Percentiles rank a stretch among this genome's conserved stretches.
phyloP scores from a whole-genome alignment of 2,113 vertebrate species.

The Cinclus cinclus region DNA sequence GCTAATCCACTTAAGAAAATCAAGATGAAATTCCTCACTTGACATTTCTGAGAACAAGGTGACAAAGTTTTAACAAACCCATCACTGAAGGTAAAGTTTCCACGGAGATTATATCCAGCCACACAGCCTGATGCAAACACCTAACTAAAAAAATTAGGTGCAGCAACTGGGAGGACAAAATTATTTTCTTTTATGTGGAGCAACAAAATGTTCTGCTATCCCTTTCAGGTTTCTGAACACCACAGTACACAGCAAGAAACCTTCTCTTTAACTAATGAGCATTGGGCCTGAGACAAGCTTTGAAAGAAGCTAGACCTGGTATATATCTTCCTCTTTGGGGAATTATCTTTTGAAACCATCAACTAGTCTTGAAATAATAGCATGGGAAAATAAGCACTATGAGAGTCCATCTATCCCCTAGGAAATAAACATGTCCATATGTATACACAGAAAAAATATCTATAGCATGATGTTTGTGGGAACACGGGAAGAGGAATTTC shows the following conservation, averaged over 20 bases:
- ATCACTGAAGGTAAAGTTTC: neutral
- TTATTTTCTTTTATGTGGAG: neutral
- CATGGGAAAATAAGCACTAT: slow-evolving; percentile 34
- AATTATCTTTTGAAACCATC: neutral
- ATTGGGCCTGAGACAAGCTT: neutral
- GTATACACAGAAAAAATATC: slow-evolving; percentile 29
- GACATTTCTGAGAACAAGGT: slow-evolving; percentile 8
- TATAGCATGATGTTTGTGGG: slow-evolving; percentile 39
- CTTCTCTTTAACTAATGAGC: neutral
- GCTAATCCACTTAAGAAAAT: slow-evolving; percentile 53
- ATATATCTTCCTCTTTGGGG: neutral
- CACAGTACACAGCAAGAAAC: neutral
- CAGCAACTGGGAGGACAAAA: neutral
- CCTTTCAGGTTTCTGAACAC: neutral
- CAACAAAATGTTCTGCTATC: neutral
- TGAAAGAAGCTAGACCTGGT: neutral
- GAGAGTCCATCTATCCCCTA: neutral
- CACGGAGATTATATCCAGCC: neutral
- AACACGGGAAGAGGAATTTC: slow-evolving; percentile 8
- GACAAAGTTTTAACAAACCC: neutral
- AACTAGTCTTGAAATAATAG: neutral
- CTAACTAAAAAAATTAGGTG: neutral
- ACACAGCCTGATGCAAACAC: neutral
- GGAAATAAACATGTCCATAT: slow-evolving; percentile 39
- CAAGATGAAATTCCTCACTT: neutral